A percentile compares a stretch with the other conserved stretches of the same genome.
These are phyloP conservation scores for Thryonomys swinderianus DNA, from an alignment of 2,113 vertebrate genomes.

Conservation along the genomic window DNA sequence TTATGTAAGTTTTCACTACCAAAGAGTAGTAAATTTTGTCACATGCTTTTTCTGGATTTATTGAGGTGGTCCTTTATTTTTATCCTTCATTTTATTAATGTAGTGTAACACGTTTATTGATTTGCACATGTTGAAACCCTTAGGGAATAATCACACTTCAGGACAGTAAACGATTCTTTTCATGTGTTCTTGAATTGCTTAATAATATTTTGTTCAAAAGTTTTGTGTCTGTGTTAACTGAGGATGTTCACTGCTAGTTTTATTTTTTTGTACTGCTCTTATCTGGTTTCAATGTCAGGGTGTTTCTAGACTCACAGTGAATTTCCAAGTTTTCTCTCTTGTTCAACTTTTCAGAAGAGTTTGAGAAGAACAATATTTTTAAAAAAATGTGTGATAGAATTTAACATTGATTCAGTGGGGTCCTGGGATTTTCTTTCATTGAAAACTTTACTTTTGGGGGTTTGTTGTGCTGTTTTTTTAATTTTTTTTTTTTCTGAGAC, in stretches of 20 bases:
- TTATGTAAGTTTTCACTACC: background rate
- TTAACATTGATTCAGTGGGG: background rate
- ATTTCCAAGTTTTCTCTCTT: background rate
- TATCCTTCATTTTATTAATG: background rate
- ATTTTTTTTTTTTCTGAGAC: constrained; percentile 6
- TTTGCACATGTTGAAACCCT: background rate
- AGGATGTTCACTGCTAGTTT: background rate
- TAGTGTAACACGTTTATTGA: background rate
- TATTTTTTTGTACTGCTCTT: background rate
- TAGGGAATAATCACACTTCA: background rate
- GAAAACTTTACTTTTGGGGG: background rate
- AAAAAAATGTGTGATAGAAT: background rate
- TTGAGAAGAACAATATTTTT: background rate
- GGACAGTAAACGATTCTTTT: background rate
- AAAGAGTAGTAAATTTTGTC: background rate
- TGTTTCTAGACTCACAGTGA: background rate
- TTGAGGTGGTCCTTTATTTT: background rate
- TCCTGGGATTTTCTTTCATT: background rate
- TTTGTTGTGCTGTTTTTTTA: background rate
- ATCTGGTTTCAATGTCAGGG: background rate
- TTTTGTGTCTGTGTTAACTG: background rate
- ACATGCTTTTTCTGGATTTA: background rate
- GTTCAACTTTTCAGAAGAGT: background rate
- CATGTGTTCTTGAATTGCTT: background rate
- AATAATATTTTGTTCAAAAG: background rate